These are phyloP conservation scores for Drosophila kohkoa DNA, from an alignment of 1,140 invertebrate genomes.

Conservation along the genomic window DNA sequence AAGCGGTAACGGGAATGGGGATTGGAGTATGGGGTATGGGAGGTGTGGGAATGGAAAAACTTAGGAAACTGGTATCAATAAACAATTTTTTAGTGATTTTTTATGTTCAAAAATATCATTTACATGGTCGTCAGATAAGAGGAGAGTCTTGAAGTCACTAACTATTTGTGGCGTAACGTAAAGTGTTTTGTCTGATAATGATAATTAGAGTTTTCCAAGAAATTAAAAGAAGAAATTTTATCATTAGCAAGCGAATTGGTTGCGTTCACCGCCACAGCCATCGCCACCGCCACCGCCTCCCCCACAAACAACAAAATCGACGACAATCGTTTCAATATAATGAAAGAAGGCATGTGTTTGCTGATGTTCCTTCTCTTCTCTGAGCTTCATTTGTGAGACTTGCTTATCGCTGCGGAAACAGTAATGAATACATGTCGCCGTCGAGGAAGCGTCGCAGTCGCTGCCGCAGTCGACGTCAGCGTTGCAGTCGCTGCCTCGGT, in stretches of 20 bases:
- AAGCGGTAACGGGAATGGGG: not conserved
- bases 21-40: not conserved
- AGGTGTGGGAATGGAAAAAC: not conserved
- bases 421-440: conserved; percentile 80
- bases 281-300: not conserved
- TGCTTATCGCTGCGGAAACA: conserved; percentile 80
- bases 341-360: conserved; percentile 59
- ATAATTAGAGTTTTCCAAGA: conserved; percentile 80
- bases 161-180: conserved; percentile 69
- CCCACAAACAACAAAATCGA: conserved; percentile 12
- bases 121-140: conserved; percentile 71
- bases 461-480: not conserved
- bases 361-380: conserved; percentile 49
- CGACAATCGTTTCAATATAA: conserved; percentile 67
- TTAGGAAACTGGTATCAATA: conserved; percentile 32
- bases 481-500: conserved; percentile 6
- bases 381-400: conserved; percentile 47
- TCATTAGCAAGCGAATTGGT: conserved; percentile 69
- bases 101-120: conserved; percentile 74
- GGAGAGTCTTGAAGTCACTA: conserved; percentile 35
- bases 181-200: conserved; percentile 73
- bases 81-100: conserved; percentile 71
- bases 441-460: conserved; percentile 47
- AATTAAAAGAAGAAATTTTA: conserved; percentile 77
- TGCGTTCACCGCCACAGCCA: not conserved